Evolutionary conservation across 2,797 vertebrate species (phyloP), one percentile per base, ranked within the genome.

Genomic region (Pteropus rufus): DNA sequence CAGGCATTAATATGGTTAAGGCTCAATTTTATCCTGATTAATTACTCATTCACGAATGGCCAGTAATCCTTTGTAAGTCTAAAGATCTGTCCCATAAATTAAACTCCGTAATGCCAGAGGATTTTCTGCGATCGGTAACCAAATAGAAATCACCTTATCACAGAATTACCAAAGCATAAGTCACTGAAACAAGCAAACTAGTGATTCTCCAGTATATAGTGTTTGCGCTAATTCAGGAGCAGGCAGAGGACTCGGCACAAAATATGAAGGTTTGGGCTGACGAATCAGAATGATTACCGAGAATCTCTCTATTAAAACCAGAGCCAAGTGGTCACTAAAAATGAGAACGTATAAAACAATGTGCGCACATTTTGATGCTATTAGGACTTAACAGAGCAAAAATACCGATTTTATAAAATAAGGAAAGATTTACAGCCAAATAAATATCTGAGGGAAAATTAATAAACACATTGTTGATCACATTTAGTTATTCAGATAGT

Each of bases 21-120:
- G 36, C 31, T 87, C 26, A 44, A 84, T 85, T 69, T 72, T 79
- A 39, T 10, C 73, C 7, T n/a, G 16, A 95, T 70, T 83, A 52
- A 84, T 83, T 72, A 83, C 72, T 95, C 41, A 26, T 29, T 79
- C 64, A 73, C 82, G 92, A 67, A 82, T 56, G 70, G 60, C 69
- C 70, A 58, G n/a, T 92, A 90, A 95, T 88, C 77, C 92, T 88
- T 16, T 88, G 36, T 58, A 95, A 96, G 41, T 84, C 80, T 65
- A 73, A 81, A 67, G 49, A 76, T 92, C 72, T 65, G 90, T n/a
- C 67, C 36, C 41, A n/a, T 39, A 64, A 82, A 94, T 95, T 81
- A 96, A 87, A 93, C 56, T 86, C 41, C 26, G 3, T 76, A 93
- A 95, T 49, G 12, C 26, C 52, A 69, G 2, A 79, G 56, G 73